Base-by-base conservation (phyloP, 2,888 invertebrate species). In the Ophion obscuratus region DNA sequence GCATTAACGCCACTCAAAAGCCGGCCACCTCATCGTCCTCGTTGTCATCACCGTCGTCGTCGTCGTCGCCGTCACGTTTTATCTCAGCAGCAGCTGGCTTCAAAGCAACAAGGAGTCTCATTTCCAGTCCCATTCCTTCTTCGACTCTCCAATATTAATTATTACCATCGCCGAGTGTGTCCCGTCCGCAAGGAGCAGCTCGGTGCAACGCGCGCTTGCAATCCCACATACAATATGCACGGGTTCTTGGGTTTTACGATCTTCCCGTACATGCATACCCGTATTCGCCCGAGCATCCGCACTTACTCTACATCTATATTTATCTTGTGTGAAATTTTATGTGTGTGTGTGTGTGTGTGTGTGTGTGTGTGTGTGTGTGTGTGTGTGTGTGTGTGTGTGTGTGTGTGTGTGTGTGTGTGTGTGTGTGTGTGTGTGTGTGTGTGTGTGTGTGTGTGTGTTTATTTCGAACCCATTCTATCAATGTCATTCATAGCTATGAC, bases 131-230 rank as follows among this genome's bases (percentile, higher is more conserved):
- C 70, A 64, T 40, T 47, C 61, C 75, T 83, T 59, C 78, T 81
- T 83, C 78, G 67, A 83, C 73, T 64, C 77, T 59, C 89, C 85
- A 88, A 90, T 90, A 92, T 92, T 92, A 92, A 92, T 92, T 92
- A 92, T 92, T 92, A 89, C 91, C 87, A 89, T 90, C 90, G 88
- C 87, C 90, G 66, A 74, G 76, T 44, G n/a, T 36, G 68, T 88
- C 88, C 88, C 87, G 86, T 89, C 57, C 67, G 81, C 71, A 59
- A 61, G 67, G 5, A 67, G 14, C 14, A 17, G 11, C 66, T 24
- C 36, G 27, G 31, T 36, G 40, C 76, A 79, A 80, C 68, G 66
- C 66, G 11, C 67, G 78, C 78, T 40, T 83, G 87, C 80, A 89
- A 88, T 88, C 88, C 87, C 88, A 89, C 89, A 87, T 88, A 86